Evolutionary conservation across 2,113 vertebrate genomes (phyloP).

Genomic region (Anser brachyrhynchus): DNA sequence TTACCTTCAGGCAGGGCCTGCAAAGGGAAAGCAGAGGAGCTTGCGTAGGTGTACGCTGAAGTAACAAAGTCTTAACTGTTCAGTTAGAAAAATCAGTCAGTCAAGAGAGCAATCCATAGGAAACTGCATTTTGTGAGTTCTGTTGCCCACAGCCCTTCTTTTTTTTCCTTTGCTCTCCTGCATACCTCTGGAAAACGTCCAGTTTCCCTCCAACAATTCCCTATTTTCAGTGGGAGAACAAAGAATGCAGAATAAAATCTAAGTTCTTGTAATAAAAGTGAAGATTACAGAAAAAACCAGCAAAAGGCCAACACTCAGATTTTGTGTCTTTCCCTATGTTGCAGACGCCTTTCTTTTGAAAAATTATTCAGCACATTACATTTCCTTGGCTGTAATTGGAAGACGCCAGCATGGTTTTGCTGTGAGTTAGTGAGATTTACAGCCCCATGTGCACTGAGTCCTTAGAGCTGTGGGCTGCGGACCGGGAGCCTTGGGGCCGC

Average conservation of each 20-base stretch:
- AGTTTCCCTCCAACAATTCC: background rate
- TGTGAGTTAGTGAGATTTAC: background rate
- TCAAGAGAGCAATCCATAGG: background rate
- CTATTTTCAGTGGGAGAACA: background rate
- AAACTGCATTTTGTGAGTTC: background rate
- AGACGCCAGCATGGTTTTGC: background rate
- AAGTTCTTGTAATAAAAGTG: background rate
- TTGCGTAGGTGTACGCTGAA: background rate
- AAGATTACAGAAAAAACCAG: background rate
- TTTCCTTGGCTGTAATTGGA: too few species aligned
- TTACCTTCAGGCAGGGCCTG: background rate
- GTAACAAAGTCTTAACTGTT: background rate
- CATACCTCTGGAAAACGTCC: background rate
- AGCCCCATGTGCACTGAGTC: rapidly evolving
- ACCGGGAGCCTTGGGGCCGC: background rate
- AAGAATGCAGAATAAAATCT: background rate
- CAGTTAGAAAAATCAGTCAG: background rate
- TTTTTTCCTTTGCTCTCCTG: background rate
- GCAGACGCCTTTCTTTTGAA: background rate
- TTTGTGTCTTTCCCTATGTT: background rate
- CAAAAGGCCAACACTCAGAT: background rate
- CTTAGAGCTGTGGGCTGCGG: too few species aligned
- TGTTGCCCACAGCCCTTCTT: background rate
- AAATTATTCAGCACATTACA: rapidly evolving
- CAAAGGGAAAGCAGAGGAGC: background rate